Conservation (phyloP, 2,113 vertebrate species). For the Bubo bubo region DNA sequence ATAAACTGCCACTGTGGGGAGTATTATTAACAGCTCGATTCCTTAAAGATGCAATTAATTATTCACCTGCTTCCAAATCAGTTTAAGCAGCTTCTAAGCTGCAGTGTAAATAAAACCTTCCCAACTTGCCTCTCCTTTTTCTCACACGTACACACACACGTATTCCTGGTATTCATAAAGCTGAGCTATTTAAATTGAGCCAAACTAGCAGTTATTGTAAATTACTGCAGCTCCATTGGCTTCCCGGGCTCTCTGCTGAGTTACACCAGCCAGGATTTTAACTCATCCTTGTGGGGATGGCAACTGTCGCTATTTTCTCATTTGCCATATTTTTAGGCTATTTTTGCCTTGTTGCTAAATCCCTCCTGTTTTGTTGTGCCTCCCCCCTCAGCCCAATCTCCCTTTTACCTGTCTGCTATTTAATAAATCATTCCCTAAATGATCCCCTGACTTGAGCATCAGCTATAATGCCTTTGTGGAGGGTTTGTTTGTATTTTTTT, state of each 20-base stretch:
- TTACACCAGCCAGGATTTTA: constrained; percentile 30
- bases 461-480: neutral
- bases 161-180: neutral
- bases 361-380: neutral
- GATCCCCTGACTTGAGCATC: neutral
- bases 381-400: neutral
- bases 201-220: constrained; percentile 53
- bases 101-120: constrained; percentile 52
- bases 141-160: neutral
- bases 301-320: constrained; percentile 7
- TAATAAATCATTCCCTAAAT: constrained; percentile 14
- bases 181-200: constrained; percentile 39
- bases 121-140: constrained; percentile 1
- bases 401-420: neutral
- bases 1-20: constrained; percentile 42
- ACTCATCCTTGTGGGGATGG: constrained; percentile 36
- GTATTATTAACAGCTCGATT: constrained; percentile 64
- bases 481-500: neutral
- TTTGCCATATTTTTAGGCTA: neutral
- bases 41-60: constrained; percentile 74
- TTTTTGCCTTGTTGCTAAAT: constrained; percentile 34
- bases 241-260: neutral
- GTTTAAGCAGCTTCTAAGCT: constrained; percentile 57
- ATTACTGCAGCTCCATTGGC: constrained; percentile 37
- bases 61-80: constrained; percentile 71